Evolutionary conservation across 2,888 invertebrate genomes (phyloP).

Genomic region (Brachyptera putata): DNA sequence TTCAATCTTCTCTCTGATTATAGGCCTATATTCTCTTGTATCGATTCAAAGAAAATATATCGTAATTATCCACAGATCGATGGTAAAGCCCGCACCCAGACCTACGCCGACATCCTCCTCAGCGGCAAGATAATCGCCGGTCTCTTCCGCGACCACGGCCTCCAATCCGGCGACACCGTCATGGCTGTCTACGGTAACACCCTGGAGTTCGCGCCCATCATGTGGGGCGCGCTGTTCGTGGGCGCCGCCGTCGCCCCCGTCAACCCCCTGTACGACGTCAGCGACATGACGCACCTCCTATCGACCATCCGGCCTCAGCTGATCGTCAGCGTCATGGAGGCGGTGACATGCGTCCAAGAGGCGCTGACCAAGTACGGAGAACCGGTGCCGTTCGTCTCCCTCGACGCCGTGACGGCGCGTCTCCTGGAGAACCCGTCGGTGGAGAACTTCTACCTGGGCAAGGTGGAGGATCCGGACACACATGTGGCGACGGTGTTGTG

Average conservation of each 20-base stretch:
- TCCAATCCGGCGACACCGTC: not conserved
- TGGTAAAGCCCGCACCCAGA: not conserved
- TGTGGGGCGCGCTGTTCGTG: constrained; percentile 1
- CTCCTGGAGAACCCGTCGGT: not conserved
- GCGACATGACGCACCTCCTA: constrained; percentile 6
- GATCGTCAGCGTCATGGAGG: not conserved
- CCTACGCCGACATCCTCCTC: not conserved
- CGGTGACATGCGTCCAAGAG: not conserved
- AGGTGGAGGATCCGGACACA: constrained; percentile 7
- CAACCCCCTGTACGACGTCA: not conserved
- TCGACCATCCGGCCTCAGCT: constrained; percentile 1
- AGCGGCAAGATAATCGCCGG: not conserved
- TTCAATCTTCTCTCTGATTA: too few relatives aligned
- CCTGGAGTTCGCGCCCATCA: not conserved
- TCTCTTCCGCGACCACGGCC: not conserved
- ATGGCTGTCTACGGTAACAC: not conserved
- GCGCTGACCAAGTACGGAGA: not conserved
- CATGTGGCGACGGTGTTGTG: not conserved
- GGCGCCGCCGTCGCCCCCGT: not conserved
- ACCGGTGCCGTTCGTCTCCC: not conserved
- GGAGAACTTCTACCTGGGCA: constrained; percentile 1
- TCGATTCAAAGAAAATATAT: too few relatives aligned
- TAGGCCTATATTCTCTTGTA: too few relatives aligned
- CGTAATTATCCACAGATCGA: not conserved
- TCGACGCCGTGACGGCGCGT: not conserved